Base-by-base conservation (phyloP, 2,888 invertebrate species). In the Cheilosia scutellata region DNA sequence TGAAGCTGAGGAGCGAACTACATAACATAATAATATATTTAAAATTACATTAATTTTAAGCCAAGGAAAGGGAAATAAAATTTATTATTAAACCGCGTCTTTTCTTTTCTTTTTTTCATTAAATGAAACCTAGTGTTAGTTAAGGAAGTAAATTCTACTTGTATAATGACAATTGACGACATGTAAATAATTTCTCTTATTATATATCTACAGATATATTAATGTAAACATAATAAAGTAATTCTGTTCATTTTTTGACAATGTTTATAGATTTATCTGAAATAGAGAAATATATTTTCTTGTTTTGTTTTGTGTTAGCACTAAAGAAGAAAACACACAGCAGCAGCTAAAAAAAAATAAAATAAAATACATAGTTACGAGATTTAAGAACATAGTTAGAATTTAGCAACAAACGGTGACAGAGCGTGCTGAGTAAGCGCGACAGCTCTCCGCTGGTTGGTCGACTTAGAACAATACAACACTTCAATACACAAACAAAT, bases 381-480 rank as follows among this genome's bases (percentile, higher is more conserved):
- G 37, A 29, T 42, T 53, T 51, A 65, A 76, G 53, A 66, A 31
- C 29, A 40, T 78, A 84, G 75, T 75, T 80, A 75, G 53, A 84
- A 80, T 74, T 84, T 79, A 84, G 70, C 66, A 78, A 74, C 51
- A 83, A 75, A 47, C 75, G 33, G 70, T 51, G 68, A 74, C 74
- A 74, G 49, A 62, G 31, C 58, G 55, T 33, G 33, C 62, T 27
- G 40, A 40, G 49, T 0, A 16, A 20, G 49, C 49, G 51, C 2
- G n/a, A 25, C 71, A 60, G 74, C 42, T 44, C 25, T 27, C 16
- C 49, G 49, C 51, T 80, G 75, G 66, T 37, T 37, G 37, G 70
- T 65, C 51, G 68, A 84, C 78, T 75, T 84, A 84, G 75, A 84
- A 80, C 84, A 80, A 84, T 79, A 84, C 71, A 76, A 82, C 49